phyloP scores from a whole-genome alignment of 2,888 invertebrate species.

The Dascillus cervinus region DNA sequence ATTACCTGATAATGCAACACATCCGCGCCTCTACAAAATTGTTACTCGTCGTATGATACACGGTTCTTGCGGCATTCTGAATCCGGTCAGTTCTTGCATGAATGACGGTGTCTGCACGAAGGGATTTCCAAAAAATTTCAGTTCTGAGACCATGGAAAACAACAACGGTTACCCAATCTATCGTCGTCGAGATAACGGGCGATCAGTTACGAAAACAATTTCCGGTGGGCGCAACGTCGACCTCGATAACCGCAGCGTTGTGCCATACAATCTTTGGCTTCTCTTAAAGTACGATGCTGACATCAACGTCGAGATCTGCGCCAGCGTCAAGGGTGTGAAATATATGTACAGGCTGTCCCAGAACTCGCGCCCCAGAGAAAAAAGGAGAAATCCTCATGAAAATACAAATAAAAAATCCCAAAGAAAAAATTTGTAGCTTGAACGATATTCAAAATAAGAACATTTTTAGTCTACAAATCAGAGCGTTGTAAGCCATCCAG shows the following conservation, averaged over 20 bases:
- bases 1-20: conserved; percentile 26
- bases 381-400: too few relatives aligned
- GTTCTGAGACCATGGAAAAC: conserved; percentile 6
- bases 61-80: conserved; percentile 7
- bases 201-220: conserved; percentile 2
- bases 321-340: too few relatives aligned
- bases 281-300: conserved; percentile 10
- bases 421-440: too few relatives aligned
- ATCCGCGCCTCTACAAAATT: conserved; percentile 26
- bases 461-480: too few relatives aligned
- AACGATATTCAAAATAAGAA: too few relatives aligned
- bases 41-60: conserved; percentile 24
- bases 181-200: conserved; percentile 19
- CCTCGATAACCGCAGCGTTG: conserved; percentile 24
- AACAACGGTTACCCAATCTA: conserved; percentile 25
- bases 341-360: too few relatives aligned
- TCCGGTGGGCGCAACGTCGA: neutral
- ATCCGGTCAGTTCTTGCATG: conserved; percentile 6
- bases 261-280: conserved; percentile 1
- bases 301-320: conserved; percentile 27
- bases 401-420: too few relatives aligned
- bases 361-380: too few relatives aligned
- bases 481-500: too few relatives aligned
- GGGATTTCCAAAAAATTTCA: conserved; percentile 19
- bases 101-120: conserved; percentile 3